Conservation (phyloP, 2,888 invertebrate genomes). For the Chydorus sphaericus region DNA sequence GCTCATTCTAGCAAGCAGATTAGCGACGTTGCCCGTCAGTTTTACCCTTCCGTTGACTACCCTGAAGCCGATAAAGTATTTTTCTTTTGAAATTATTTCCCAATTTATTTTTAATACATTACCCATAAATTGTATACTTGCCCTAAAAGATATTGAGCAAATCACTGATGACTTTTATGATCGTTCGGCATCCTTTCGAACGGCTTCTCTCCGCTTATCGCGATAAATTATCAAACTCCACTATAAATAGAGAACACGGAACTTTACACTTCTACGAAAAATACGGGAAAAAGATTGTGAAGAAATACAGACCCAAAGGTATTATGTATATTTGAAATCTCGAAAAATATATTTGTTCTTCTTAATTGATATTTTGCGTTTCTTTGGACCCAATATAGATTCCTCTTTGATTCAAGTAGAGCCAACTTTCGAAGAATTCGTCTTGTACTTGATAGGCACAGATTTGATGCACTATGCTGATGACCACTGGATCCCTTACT, state of each 20-base stretch:
- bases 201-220: constrained; percentile 42
- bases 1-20: constrained; percentile 24
- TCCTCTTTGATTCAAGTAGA: constrained; percentile 30
- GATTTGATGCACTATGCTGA: constrained; percentile 33
- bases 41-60: constrained; percentile 10
- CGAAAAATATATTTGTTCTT: too few species aligned
- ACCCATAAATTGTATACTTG: not conserved
- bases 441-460: constrained; percentile 32
- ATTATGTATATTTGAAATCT: too few species aligned
- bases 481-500: constrained; percentile 43
- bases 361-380: too few species aligned
- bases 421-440: constrained; percentile 42
- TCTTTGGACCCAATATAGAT: too few species aligned
- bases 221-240: constrained; percentile 43
- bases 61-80: constrained; percentile 9
- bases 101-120: not conserved
- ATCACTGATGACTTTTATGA: constrained; percentile 27
- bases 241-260: constrained; percentile 29
- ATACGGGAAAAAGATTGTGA: constrained; percentile 35
- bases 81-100: not conserved
- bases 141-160: not conserved
- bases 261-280: constrained; percentile 35
- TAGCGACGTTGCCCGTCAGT: constrained; percentile 23
- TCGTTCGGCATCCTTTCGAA: constrained; percentile 45
- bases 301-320: constrained; percentile 29